These are phyloP conservation scores for Apamea crenata DNA, from an alignment of 2,888 invertebrate genomes.

Conservation along the genomic window DNA sequence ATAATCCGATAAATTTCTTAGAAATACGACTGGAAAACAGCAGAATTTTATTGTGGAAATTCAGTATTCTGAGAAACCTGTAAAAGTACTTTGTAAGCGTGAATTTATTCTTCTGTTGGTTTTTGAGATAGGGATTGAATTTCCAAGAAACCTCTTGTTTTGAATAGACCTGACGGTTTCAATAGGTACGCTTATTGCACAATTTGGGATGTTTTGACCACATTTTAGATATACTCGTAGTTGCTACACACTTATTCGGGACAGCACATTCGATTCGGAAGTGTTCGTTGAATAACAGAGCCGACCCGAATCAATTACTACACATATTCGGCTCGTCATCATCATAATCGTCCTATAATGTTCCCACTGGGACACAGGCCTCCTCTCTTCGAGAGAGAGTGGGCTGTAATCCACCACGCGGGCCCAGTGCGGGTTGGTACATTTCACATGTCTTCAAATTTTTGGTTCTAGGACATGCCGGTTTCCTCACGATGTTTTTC, in stretches of 20 bases:
- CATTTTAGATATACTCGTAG: background rate
- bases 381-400: too few relatives aligned
- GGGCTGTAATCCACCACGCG: too few relatives aligned
- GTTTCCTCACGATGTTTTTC: too few relatives aligned
- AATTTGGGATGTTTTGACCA: background rate
- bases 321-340: background rate
- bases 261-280: background rate
- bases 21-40: background rate
- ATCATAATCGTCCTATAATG: too few relatives aligned
- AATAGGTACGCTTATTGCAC: background rate
- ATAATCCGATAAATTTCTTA: background rate
- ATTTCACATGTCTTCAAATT: too few relatives aligned
- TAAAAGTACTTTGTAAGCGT: conserved; percentile 5
- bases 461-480: too few relatives aligned
- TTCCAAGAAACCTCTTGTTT: background rate
- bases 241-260: background rate
- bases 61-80: conserved; percentile 1
- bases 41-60: background rate
- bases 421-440: too few relatives aligned
- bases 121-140: background rate
- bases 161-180: background rate
- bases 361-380: too few relatives aligned
- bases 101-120: background rate
- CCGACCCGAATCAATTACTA: background rate
- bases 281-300: background rate